Percentiles rank a stretch among this genome's conserved stretches.
These are phyloP conservation scores for Drosophila paranaensis DNA, from an alignment of 2,888 invertebrate genomes.

Conservation along the genomic window DNA sequence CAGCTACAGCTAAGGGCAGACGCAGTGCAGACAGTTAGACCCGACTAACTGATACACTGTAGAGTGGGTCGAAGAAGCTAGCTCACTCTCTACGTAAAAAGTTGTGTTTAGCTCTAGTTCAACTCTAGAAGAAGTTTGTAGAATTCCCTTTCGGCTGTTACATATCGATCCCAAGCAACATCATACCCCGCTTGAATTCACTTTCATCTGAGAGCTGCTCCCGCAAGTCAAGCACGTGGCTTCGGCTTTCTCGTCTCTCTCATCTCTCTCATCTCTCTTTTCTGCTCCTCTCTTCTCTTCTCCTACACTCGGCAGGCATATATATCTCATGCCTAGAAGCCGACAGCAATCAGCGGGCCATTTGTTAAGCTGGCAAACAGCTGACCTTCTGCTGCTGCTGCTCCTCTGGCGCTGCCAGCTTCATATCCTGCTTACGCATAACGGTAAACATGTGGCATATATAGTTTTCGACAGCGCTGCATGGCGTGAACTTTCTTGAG, in stretches of 20 bases:
- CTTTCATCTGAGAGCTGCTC: conserved; percentile 1
- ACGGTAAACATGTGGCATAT: conserved; percentile 4
- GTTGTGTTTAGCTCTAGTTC: not conserved
- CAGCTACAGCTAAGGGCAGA: conserved; percentile 6
- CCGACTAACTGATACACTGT: not conserved
- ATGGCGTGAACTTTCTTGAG: conserved; percentile 11
- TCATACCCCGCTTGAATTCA: not conserved
- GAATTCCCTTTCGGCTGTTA: not conserved
- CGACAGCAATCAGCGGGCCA: conserved; percentile 26
- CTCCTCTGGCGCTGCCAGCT: not conserved
- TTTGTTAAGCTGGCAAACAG: not conserved
- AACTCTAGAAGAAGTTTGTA: not conserved
- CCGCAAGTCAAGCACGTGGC: too few species aligned
- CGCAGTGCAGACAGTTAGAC: too few species aligned
- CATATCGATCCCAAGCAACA: not conserved
- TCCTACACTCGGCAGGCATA: not conserved
- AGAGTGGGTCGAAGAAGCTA: too few species aligned
- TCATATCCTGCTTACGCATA: conserved; percentile 12
- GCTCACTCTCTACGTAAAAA: not conserved
- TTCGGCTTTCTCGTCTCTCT: not conserved
- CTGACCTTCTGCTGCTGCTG: conserved; percentile 8
- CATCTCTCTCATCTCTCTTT: not conserved
- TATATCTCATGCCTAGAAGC: conserved; percentile 1
- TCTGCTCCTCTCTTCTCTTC: too few species aligned
- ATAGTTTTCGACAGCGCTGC: too few species aligned